These are phyloP conservation scores for Acipenser transmontanus DNA, from an alignment of 2,797 vertebrate species.

Conservation along the genomic window DNA sequence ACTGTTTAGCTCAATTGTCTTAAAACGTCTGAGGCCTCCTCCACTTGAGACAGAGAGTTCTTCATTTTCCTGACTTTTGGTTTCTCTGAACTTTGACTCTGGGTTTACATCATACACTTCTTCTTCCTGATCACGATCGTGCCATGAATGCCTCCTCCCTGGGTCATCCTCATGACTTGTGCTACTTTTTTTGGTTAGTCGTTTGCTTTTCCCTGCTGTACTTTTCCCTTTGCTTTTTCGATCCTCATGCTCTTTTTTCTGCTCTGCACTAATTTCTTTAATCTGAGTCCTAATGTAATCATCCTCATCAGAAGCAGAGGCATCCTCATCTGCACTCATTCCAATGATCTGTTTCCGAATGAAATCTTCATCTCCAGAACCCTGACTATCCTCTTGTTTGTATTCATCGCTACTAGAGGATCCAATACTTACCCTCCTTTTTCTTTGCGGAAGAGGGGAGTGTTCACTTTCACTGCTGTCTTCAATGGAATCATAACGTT, in stretches of 20 bases:
- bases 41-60: conserved; percentile 52
- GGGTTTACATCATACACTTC: conserved; percentile 60
- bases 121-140: conserved; percentile 56
- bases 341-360: conserved; percentile 86
- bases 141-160: conserved; percentile 53
- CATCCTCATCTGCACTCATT: conserved; percentile 82
- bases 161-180: conserved; percentile 61
- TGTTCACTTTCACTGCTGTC: conserved; percentile 86
- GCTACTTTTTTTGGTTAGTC: conserved; percentile 52
- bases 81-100: conserved; percentile 63
- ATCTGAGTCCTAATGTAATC: conserved; percentile 64
- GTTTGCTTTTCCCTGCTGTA: conserved; percentile 48
- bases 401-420: conserved; percentile 88
- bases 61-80: conserved; percentile 68
- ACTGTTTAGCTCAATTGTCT: conserved; percentile 71
- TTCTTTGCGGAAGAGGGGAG: conserved; percentile 71
- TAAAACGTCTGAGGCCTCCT: conserved; percentile 64
- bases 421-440: conserved; percentile 58
- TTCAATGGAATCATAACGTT: conserved; percentile 69
- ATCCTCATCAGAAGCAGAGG: conserved; percentile 79
- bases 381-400: conserved; percentile 80
- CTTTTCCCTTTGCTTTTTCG: conserved; percentile 52
- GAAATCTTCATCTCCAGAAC: conserved; percentile 83
- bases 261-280: conserved; percentile 50
- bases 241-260: conserved; percentile 59